Evolutionary conservation across 1,140 invertebrate genomes (phyloP), one percentile per base, ranked within the genome.

Genomic region (Zophobas morio): DNA sequence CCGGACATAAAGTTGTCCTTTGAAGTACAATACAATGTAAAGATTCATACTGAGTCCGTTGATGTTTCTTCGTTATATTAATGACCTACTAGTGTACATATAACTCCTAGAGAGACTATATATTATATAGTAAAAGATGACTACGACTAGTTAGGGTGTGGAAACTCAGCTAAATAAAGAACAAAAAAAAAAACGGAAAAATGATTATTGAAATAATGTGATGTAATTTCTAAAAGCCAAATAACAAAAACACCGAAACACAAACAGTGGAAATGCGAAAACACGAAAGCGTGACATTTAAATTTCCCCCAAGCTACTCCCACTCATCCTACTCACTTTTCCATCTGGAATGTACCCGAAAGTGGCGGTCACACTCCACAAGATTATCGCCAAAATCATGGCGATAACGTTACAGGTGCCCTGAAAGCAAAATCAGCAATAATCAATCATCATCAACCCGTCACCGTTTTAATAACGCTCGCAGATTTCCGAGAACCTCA

Each of bases 1-100:
- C 73, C 66, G 6, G 75, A 47, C 49, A 80, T 49, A 42, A 75
- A 75, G 51, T 73, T 73, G 20, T 73, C 71, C 71, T 73, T 20
- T 75, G 46, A 75, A 57, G 20, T 46, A 8, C 3, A 46, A 46
- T 46, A 46, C 20, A 20, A 20, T 20, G 20, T 20, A 20, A 20
- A 0, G 20, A 20, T 20, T 20, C 20, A 20, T 20, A 20, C 20
- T 20, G 20, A 20, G 20, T 20, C 20, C 20, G 20, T 20, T 20
- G 20, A 20, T 20, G 20, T 20, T 20, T 20, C 20, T 20, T 20
- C 0, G 20, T 20, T 20, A 20, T 20, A 34, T 49, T 36, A 54
- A 34, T 6, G 39, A 46, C n/a, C 40, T 0, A 74, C 32, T 56
- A 74, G 56, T 40, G 20, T 20, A 20, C 20, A 20, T 20, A 20